Conservation (phyloP, 2,888 invertebrate species). For the Onchidella celtica region DNA sequence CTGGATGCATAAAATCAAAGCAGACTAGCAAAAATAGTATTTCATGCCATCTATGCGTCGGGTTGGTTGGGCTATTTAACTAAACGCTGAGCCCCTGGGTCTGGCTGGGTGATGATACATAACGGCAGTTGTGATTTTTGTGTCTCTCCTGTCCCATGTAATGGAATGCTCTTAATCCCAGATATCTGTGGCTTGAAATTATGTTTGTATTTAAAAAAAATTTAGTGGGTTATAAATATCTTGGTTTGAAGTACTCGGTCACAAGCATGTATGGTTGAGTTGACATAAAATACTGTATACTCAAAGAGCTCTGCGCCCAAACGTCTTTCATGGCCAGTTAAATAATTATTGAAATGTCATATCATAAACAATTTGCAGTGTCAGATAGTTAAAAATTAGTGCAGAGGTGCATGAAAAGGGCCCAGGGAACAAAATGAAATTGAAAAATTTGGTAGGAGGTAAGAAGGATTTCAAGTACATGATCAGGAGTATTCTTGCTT, state of each 20-base stretch:
- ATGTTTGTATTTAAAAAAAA: not conserved
- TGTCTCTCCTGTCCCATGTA: too few relatives aligned
- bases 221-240: not conserved
- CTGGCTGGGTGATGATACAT: too few relatives aligned
- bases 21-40: too few relatives aligned
- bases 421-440: not conserved
- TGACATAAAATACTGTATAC: slow-evolving; percentile 10
- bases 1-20: too few relatives aligned
- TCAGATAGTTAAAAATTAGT: not conserved
- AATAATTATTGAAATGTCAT: slow-evolving; percentile 40
- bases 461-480: not conserved
- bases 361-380: slow-evolving; percentile 34
- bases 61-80: too few relatives aligned
- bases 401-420: slow-evolving; percentile 44
- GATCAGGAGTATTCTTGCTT: not conserved
- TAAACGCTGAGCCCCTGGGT: too few relatives aligned
- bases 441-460: not conserved
- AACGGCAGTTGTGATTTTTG: too few relatives aligned
- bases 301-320: slow-evolving; percentile 41
- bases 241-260: not conserved
- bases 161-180: not conserved
- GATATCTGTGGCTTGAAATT: not conserved
- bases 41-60: too few relatives aligned
- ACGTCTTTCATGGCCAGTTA: slow-evolving; percentile 48
- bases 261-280: slow-evolving; percentile 27